These are phyloP conservation scores for Drosophila pectinifera DNA, from an alignment of 1,140 invertebrate genomes.

Conservation along the genomic window DNA sequence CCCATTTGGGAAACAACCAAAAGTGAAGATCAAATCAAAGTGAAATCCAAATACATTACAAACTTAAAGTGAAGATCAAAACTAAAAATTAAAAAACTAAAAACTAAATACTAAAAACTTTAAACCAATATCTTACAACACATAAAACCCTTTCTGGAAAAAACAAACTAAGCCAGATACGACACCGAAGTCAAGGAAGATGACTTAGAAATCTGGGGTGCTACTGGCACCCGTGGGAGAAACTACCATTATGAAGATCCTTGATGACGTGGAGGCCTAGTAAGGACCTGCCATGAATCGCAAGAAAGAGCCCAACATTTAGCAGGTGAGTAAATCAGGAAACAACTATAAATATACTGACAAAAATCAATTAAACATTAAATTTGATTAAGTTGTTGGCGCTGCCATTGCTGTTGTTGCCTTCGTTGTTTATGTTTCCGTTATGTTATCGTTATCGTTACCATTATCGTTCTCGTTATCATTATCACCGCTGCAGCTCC, in stretches of 20 bases:
- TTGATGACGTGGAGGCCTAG: not conserved
- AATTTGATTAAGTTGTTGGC: conserved; percentile 42
- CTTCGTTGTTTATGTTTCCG: conserved; percentile 21
- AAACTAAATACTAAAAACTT: too few species aligned
- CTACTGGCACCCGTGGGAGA: not conserved
- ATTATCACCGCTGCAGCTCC: conserved; percentile 38
- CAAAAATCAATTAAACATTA: not conserved
- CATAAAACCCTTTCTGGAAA: too few species aligned
- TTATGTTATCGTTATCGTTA: conserved; percentile 37
- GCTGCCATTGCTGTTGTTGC: conserved; percentile 32
- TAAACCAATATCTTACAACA: too few species aligned
- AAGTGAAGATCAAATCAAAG: not conserved
- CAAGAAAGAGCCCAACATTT: conserved; percentile 8
- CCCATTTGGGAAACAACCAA: not conserved
- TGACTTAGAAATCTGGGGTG: conserved; percentile 2
- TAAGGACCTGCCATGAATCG: conserved; percentile 2
- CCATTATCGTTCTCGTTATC: conserved; percentile 36
- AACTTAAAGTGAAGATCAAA: not conserved
- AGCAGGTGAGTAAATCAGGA: conserved; percentile 14
- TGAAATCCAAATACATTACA: not conserved
- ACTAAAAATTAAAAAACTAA: not conserved
- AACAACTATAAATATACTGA: not conserved
- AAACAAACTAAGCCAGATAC: not conserved
- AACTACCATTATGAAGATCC: not conserved
- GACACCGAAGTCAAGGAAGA: not conserved